Conservation (phyloP, 2,113 vertebrate genomes). For the Mus pahari region DNA sequence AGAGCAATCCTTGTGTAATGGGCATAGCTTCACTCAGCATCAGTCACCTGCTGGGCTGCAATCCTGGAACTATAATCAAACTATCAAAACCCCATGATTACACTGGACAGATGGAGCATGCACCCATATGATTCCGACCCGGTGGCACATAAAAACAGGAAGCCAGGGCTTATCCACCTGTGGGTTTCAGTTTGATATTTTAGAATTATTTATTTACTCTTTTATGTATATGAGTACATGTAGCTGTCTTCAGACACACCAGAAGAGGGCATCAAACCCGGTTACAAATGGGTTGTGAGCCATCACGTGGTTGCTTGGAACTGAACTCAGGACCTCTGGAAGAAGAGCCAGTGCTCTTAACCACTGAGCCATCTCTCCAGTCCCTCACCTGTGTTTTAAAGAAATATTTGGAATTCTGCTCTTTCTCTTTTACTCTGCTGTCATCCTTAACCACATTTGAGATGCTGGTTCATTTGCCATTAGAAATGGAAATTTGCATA, state of each 20-base stretch:
- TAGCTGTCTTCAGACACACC: too few relatives aligned
- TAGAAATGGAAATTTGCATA: slow-evolving; percentile 66
- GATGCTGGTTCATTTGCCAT: slow-evolving; percentile 52
- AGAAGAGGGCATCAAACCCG: too few relatives aligned
- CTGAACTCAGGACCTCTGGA: too few relatives aligned
- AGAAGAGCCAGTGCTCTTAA: too few relatives aligned
- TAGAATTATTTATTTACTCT: too few relatives aligned
- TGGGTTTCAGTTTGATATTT: slow-evolving; percentile 54
- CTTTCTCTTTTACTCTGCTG: slow-evolving; percentile 66
- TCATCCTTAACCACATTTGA: slow-evolving; percentile 36
- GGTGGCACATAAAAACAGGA: slow-evolving; percentile 22
- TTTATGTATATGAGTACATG: too few relatives aligned
- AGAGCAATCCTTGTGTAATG: neutral
- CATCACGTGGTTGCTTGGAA: too few relatives aligned
- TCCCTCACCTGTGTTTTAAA: slow-evolving; percentile 57
- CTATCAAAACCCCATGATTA: neutral
- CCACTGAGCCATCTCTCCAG: too few relatives aligned
- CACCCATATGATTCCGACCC: neutral
- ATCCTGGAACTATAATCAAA: neutral
- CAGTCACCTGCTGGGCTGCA: slow-evolving; percentile 7
- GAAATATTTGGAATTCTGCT: slow-evolving; percentile 56
- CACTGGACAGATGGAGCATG: neutral
- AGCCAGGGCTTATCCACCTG: slow-evolving; percentile 15
- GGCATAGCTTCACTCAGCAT: neutral
- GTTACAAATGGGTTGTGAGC: too few relatives aligned